phyloP scores from a whole-genome alignment of 53 echinoderm and acorn worm species.

The Henricia sp. region DNA sequence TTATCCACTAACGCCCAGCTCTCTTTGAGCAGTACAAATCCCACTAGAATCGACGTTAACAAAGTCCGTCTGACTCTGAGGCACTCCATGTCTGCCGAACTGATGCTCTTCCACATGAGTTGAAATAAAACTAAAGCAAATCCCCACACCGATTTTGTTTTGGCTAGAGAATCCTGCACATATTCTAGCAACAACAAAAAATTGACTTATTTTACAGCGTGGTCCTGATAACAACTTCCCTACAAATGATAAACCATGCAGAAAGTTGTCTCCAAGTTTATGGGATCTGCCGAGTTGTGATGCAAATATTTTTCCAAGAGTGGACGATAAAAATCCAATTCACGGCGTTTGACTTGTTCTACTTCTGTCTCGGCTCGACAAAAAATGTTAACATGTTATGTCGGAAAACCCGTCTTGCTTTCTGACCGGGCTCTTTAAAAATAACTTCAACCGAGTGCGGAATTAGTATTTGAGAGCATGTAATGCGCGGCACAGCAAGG shows the following conservation, averaged over 20 bases:
- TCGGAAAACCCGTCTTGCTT: conserved; percentile 9
- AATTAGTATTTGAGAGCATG: conserved; percentile 31
- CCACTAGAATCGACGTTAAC: conserved; percentile 22
- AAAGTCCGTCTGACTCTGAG: conserved; percentile 11
- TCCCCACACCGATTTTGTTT: conserved; percentile 27
- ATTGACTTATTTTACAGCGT: conserved; percentile 4
- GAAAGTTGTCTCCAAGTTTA: not conserved
- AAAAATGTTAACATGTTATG: conserved; percentile 21
- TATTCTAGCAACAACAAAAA: conserved; percentile 17
- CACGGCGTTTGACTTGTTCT: conserved; percentile 1
- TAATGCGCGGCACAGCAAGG: conserved; percentile 54
- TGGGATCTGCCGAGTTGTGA: not conserved
- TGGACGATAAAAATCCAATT: conserved; percentile 1
- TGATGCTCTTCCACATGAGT: not conserved
- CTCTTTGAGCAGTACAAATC: not conserved
- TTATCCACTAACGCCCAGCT: conserved; percentile 26
- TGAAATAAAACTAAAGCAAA: not conserved
- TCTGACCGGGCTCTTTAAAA: conserved; percentile 29
- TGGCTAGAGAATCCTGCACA: conserved; percentile 28
- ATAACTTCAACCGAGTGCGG: conserved; percentile 3
- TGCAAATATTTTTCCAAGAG: not conserved
- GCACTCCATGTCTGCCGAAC: conserved; percentile 25
- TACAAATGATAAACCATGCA: not conserved
- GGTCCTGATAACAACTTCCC: conserved; percentile 11
- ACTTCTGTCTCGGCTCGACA: too few species aligned